Evolutionary conservation across 2,113 vertebrate species (phyloP).

Genomic region (Catharus fuscescens): DNA sequence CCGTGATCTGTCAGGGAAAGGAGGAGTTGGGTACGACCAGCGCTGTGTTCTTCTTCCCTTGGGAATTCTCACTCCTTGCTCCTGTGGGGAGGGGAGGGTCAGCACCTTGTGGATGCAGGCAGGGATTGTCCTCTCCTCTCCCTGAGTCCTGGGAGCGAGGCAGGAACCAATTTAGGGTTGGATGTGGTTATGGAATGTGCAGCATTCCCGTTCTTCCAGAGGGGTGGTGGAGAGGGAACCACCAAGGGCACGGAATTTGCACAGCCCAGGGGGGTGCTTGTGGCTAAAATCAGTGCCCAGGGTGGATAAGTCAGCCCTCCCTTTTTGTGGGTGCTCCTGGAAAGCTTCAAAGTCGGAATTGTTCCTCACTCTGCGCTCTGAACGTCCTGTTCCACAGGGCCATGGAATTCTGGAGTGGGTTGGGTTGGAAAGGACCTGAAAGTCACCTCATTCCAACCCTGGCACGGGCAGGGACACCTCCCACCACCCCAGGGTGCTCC

Average conservation of each 20-base stretch:
- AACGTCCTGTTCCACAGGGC: background rate
- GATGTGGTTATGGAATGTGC: background rate
- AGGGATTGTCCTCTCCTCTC: background rate
- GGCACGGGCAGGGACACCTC: background rate
- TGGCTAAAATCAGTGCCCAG: background rate
- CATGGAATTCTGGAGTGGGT: background rate
- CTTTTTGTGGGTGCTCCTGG: background rate
- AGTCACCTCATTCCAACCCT: background rate
- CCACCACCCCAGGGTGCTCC: background rate
- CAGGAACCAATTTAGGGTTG: background rate
- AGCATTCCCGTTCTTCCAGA: background rate
- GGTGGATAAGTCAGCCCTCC: background rate
- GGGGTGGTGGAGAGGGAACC: background rate
- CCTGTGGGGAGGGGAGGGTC: background rate
- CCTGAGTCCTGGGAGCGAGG: background rate
- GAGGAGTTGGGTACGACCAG: accelerated
- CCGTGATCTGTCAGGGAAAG: accelerated
- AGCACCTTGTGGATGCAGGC: background rate
- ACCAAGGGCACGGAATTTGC: accelerated
- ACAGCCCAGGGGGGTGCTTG: too few species aligned
- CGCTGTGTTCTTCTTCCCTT: accelerated
- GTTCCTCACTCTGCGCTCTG: background rate
- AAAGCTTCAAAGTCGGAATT: background rate
- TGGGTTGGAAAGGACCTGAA: background rate
- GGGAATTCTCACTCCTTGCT: background rate